Evolutionary conservation across 1,140 invertebrate species (phyloP), one percentile per base, ranked within the genome.

Genomic region (Polypedilum vanderplanki): DNA sequence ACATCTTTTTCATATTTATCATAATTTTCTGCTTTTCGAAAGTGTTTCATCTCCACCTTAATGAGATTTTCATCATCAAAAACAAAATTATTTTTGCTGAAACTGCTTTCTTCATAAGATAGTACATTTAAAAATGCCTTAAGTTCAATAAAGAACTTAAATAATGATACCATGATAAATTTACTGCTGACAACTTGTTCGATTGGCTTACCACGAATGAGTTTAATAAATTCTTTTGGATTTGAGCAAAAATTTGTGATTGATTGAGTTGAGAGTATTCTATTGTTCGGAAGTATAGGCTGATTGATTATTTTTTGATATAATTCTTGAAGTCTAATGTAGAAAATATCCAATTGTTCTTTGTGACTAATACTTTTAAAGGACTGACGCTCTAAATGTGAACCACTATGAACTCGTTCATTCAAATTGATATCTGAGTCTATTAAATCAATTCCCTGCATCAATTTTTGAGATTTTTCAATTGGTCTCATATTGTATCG

Each of bases 201-300:
- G 65, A 70, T 70, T 7, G 65, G 17, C 20, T 70, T 70, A 5
- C 65, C 65, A 70, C 65, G 65, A 20, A 70, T 70, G 1, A 70
- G 9, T 70, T 70, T 20, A 2, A 70, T 70, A 7, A 70, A 70
- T 1, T 15, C 3, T 57, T 57, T 9, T 57, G 46, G 46, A 57
- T 57, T n/a, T 46, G 8, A n/a, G 46, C 46, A 57, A 17, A 22
- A 9, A 4, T 18, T 20, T n/a, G n/a, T n/a, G n/a, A n/a, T n/a
- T 33, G 24, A 33, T 5, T 70, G 17, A 70, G 3, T 70, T 22
- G 65, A 22, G 8, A 17, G 8, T 70, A 70, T 8, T 70, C 17
- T 70, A 8, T 22, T 22, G 20, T 1, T 8, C 9, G 9, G 10
- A 8, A 22, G 7, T 9, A 20, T 18, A 3, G 46, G 8, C 1